Evolutionary conservation across 2,797 vertebrate genomes (phyloP), one percentile per base, ranked within the genome.

Genomic region (Amniataba percoides): DNA sequence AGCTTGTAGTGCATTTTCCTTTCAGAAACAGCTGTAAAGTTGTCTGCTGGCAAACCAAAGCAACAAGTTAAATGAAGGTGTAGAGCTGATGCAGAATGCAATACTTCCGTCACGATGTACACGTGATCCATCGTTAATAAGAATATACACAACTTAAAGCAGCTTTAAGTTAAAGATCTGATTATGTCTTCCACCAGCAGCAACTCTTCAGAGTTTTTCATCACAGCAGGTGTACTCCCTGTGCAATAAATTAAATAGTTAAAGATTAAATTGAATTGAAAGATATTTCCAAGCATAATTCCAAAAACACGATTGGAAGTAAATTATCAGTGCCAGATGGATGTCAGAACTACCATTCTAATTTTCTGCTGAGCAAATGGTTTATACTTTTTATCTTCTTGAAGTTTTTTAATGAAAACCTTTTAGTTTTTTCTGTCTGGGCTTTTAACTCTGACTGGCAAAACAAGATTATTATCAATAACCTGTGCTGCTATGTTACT

Each of bases 321-420:
- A 39, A 61, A 58, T 27, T 52, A 49, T 81, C 56, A 21, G 23
- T 12, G 71, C 68, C 76, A 88, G 68, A 86, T 80, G 78, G 87
- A 78, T 19, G 40, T 55, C 61, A 13, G 40, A 40, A 57, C 52
- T 34, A 58, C 25, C 7, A 19, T n/a, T 34, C 58, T 65, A 55
- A 61, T 51, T 48, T 56, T 75, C 51, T 75, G 71, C 70, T 78
- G 71, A 55, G 75, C 48, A 18, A 59, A 66, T 16, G 53, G 9
- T 53, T 61, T 19, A 3, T 27, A 40, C 53, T 63, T 76, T 73
- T 74, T 53, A 65, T 86, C 52, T 36, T 48, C 49, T 34, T 64
- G 25, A 53, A 80, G 75, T 27, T 64, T 76, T 78, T 61, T 60
- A 82, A 82, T 51, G 69, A 62, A 68, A 2, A 13, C 11, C 67